These are phyloP conservation scores for Butorides virescens DNA, from an alignment of 2,113 vertebrate species.

Conservation along the genomic window DNA sequence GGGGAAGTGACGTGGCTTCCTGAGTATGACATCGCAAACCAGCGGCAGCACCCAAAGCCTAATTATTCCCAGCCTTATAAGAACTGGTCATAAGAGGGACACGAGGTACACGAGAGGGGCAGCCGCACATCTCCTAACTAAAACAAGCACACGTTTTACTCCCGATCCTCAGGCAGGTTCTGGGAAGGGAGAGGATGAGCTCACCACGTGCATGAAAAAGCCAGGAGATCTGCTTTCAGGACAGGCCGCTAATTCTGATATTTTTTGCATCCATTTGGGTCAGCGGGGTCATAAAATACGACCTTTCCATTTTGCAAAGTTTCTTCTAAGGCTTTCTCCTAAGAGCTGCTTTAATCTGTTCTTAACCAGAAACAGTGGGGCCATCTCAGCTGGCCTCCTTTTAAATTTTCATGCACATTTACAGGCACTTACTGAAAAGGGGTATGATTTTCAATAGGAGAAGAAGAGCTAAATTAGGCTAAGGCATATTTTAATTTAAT, in stretches of 20 bases:
- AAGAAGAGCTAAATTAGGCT: conserved; percentile 7
- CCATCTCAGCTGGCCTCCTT: conserved; percentile 16
- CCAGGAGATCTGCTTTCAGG: neutral
- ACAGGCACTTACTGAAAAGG: neutral
- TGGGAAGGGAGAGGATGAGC: neutral
- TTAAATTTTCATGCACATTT: neutral
- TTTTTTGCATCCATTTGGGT: conserved; percentile 51
- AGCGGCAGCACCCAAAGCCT: neutral
- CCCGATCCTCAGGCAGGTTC: neutral
- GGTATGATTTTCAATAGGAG: neutral
- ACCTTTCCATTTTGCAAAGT: conserved; percentile 40
- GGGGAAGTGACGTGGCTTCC: conserved; percentile 17
- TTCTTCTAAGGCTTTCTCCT: conserved; percentile 37
- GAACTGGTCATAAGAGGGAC: neutral
- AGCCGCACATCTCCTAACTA: neutral
- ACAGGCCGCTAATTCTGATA: conserved; percentile 13
- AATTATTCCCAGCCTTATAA: neutral
- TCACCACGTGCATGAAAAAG: neutral
- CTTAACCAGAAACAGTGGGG: neutral
- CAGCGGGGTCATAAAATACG: conserved; percentile 30
- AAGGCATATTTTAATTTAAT: neutral
- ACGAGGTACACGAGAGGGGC: accelerated
- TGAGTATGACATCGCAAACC: neutral
- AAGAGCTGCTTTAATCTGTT: conserved; percentile 31
- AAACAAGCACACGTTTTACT: neutral